Evolutionary conservation across 2,113 vertebrate genomes (phyloP), one percentile per base, ranked within the genome.

Genomic region (Telmatochromis brachygnathus): DNA sequence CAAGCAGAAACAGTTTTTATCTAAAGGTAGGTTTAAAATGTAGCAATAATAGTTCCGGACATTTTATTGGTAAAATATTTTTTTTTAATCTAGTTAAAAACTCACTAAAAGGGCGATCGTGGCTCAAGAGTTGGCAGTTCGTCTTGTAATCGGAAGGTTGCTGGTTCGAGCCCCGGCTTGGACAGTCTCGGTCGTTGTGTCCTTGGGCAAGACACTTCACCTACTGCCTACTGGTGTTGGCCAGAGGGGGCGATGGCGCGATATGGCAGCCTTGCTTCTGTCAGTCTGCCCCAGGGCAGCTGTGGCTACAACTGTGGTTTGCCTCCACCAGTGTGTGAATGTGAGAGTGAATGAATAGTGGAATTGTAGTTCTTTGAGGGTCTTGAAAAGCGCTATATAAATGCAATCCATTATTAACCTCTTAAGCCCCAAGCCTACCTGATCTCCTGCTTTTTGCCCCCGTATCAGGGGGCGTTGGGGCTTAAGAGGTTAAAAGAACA

Each of bases 231-330:
- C 54, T 56, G 54, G 54, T 56, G 54, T 0, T 14, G 2, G 54
- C 0, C 11, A 55, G 53, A 26, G 0, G 11, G 11, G 54, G 0
- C 4, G 11, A 26, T 55, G 2, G 4, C 0, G 6, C 1, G 2
- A 55, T 55, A 56, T 56, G 3, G 54, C 54, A 26, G 54, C 23
- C 54, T 56, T 1, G 0, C 54, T 3, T 26, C 23, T 56, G 54
- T 56, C 54, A 56, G 23, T 56, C 12, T 14, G 54, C 13, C 23
- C 12, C 54, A 26, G 54, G 54, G 0, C 1, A 14, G 1, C 54
- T 26, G 54, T 56, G 54, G 54, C 12, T 56, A 56, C 54, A 56
- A 26, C 28, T 11, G n/a, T 53, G 0, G 51, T 2, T 19, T 56
- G 23, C 54, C 2, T 8, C 54, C 4, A 0, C 45, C 45, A 15